phyloP scores from a whole-genome alignment of 2,888 invertebrate species.

The Phragmatobia fuliginosa region DNA sequence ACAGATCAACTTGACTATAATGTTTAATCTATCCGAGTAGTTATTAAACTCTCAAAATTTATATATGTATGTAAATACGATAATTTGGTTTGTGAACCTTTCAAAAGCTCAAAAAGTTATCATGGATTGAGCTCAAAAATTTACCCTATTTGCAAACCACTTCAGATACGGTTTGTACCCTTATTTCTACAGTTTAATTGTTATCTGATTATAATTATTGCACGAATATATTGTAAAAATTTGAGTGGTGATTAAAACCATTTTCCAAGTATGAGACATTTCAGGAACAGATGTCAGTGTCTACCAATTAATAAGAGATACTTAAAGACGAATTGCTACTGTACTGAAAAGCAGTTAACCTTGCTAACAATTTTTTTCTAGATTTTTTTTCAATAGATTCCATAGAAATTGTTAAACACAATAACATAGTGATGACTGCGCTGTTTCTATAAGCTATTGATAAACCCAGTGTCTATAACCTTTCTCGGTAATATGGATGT shows the following conservation, averaged over 20 bases:
- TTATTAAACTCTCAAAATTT: background rate
- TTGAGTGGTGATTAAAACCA: no score
- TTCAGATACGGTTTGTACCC: background rate
- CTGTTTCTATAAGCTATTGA: constrained; percentile 31
- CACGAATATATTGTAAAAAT: no score
- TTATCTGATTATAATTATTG: background rate
- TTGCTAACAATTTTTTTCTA: constrained; percentile 19
- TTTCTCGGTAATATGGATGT: constrained; percentile 54
- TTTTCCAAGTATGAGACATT: background rate
- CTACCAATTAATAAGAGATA: constrained; percentile 7
- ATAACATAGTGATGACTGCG: constrained; percentile 34
- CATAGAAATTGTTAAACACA: constrained; percentile 30
- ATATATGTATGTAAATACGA: background rate
- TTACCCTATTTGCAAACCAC: background rate
- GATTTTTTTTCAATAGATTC: constrained; percentile 38
- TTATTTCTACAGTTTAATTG: background rate
- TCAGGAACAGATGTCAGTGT: background rate
- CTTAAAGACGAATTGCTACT: constrained; percentile 21
- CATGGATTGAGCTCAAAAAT: background rate
- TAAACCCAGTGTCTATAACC: constrained; percentile 32
- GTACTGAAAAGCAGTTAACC: constrained; percentile 19
- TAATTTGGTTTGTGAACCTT: background rate
- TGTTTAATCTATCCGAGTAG: background rate
- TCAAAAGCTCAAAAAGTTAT: background rate
- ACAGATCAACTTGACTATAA: background rate